These are phyloP conservation scores for Silurus lanzhouensis DNA, from an alignment of 2,797 vertebrate species.

Conservation along the genomic window DNA sequence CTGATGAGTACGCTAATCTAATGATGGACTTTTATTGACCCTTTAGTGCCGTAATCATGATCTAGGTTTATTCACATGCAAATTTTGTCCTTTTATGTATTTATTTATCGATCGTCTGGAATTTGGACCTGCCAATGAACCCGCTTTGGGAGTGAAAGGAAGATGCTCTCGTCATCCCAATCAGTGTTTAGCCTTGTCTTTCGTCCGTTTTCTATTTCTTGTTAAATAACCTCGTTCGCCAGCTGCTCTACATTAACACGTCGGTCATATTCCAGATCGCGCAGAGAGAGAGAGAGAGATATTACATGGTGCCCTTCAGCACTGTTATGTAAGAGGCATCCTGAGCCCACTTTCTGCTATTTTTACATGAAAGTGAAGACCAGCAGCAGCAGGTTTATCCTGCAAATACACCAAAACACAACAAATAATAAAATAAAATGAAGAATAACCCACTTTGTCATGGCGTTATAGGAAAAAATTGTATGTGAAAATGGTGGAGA, in stretches of 20 bases:
- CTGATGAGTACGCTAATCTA: background rate
- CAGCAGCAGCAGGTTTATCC: conserved; percentile 12
- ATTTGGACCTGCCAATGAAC: background rate
- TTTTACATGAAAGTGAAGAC: conserved; percentile 40
- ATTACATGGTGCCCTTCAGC: conserved; percentile 33
- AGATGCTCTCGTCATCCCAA: background rate
- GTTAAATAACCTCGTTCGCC: background rate
- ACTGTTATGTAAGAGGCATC: conserved; percentile 41
- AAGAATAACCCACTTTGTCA: too few species aligned
- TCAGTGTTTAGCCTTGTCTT: background rate
- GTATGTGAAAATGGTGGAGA: too few species aligned
- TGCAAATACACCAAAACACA: background rate
- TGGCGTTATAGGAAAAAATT: too few species aligned
- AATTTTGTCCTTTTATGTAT: background rate
- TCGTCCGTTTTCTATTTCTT: background rate
- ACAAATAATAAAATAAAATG: too few species aligned
- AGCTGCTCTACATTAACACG: conserved; percentile 1
- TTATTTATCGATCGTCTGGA: background rate
- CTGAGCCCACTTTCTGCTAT: conserved; percentile 46
- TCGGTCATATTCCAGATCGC: background rate
- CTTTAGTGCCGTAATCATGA: background rate
- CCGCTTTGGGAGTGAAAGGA: background rate
- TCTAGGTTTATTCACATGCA: background rate
- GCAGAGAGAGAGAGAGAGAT: background rate
- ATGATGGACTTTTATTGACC: background rate